Evolutionary conservation across 1,140 invertebrate species (phyloP), one percentile per base, ranked within the genome.

Genomic region (Bombus polaris): DNA sequence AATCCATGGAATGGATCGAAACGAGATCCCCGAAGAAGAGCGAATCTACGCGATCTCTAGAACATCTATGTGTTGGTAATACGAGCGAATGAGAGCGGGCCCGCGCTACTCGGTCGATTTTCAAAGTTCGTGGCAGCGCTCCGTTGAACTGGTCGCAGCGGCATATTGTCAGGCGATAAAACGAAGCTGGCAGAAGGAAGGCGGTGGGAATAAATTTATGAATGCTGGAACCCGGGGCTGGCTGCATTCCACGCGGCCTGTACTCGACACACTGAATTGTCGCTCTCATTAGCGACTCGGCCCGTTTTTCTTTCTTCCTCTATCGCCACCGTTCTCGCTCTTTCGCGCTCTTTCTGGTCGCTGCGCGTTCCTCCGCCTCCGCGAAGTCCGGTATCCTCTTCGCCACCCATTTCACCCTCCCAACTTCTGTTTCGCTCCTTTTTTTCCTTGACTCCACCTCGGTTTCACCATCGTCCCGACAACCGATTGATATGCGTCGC

Each of bases 401-500:
- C 59, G 22, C 25, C 68, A 32, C 68, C 68, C 25, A 72, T 79
- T 76, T 35, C 32, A 62, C 82, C 68, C 25, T 57, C 28, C 10
- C 37, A 35, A 22, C 42, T 32, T 73, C 15, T 47, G 18, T 42
- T 71, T 32, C 25, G 37, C 10, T 39, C 25, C 39, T 28, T 39
- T 86, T 32, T 66, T 75, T 3, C 32, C 22, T 57, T 59, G 25
- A 57, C 65, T 76, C 22, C 59, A 28, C 78, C 71, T 59, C 32
- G 13, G 25, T 32, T 18, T 71, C 70, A 59, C 66, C 71, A 57
- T 80, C 87, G 66, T 71, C 28, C 72, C 74, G 71, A 71, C 86
- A 80, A 77, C 78, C 92, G 89, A 93, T 93, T 93, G 92, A 93
- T 93, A 93, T 93, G 92, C 92, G 91, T 91, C 90, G 87, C 85